These are phyloP conservation scores for Zygogramma bicolorata DNA, from an alignment of 2,888 invertebrate species.

Conservation along the genomic window DNA sequence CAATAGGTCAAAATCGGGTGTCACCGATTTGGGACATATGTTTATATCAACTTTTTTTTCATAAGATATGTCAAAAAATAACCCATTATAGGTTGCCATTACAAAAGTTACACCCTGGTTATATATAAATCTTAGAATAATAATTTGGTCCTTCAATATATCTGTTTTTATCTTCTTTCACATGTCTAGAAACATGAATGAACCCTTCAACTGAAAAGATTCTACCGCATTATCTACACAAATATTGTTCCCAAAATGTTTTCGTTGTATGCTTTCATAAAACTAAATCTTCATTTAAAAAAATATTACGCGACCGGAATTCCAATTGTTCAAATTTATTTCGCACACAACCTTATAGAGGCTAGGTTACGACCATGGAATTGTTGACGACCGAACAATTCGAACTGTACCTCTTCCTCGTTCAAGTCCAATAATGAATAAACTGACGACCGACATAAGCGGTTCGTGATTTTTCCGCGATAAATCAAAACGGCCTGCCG, in stretches of 20 bases:
- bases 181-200: too few species aligned
- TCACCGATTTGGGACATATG: too few species aligned
- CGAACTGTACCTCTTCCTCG: constrained; percentile 14
- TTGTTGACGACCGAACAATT: constrained; percentile 16
- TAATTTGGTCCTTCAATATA: too few species aligned
- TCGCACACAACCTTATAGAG: background rate
- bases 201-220: background rate
- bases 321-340: background rate
- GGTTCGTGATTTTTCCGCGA: background rate
- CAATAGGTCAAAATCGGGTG: too few species aligned
- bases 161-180: too few species aligned
- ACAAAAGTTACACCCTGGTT: too few species aligned
- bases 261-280: background rate
- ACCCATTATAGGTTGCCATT: too few species aligned
- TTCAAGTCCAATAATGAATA: background rate
- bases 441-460: background rate
- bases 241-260: too few species aligned
- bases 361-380: constrained; percentile 7
- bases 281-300: background rate
- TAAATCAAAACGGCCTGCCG: background rate
- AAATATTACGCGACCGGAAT: background rate
- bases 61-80: too few species aligned
- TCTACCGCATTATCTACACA: too few species aligned
- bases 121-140: too few species aligned
- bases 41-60: too few species aligned